phyloP scores from a whole-genome alignment of 2,797 vertebrate genomes.

The Hippopotamyrus pictus region DNA sequence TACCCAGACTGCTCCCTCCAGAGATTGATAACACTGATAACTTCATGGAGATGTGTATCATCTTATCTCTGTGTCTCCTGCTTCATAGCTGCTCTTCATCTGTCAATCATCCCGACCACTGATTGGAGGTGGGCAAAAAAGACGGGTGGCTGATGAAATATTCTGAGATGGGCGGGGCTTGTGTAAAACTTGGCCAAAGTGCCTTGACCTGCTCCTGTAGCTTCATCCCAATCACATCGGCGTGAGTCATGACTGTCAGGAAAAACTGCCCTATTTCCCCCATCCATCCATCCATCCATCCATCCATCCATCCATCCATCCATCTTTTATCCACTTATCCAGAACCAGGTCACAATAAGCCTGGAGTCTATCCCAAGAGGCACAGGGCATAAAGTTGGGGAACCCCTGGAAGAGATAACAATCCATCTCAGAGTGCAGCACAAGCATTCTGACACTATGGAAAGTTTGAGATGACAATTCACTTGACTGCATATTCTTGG shows the following conservation, averaged over 20 bases:
- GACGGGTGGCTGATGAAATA: slow-evolving; percentile 49
- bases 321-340: background rate
- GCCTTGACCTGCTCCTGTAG: background rate
- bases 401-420: background rate
- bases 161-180: background rate
- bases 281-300: background rate
- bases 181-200: background rate
- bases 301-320: background rate
- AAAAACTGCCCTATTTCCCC: background rate
- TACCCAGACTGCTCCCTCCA: slow-evolving; percentile 30
- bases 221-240: background rate
- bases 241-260: background rate
- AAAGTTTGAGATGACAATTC: background rate
- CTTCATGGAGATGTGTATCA: background rate
- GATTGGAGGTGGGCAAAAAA: slow-evolving; percentile 12
- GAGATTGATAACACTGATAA: slow-evolving; percentile 14
- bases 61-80: slow-evolving; percentile 23
- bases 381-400: background rate
- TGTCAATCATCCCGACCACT: slow-evolving; percentile 42
- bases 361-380: background rate
- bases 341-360: background rate
- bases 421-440: background rate
- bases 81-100: slow-evolving; percentile 61
- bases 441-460: background rate
- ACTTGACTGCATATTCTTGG: background rate